Evolutionary conservation across 2,113 vertebrate species (phyloP).

Genomic region (Triplophysa dalaica): DNA sequence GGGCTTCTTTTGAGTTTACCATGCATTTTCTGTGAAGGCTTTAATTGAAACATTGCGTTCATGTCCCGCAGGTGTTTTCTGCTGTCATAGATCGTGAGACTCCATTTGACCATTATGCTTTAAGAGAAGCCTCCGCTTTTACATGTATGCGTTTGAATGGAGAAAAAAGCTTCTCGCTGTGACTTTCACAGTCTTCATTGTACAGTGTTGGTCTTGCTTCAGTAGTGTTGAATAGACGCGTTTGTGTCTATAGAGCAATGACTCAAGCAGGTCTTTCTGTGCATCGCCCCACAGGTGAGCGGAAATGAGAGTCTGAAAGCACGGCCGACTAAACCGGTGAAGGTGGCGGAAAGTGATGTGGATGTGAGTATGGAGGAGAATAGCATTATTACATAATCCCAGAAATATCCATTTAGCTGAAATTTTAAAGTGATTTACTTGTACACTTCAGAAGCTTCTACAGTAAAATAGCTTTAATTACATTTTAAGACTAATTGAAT

Average conservation of each 20-base stretch:
- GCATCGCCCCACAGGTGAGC: constrained; percentile 76
- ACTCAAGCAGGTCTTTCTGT: neutral
- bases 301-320: constrained; percentile 83
- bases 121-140: constrained; percentile 16
- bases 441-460: too few relatives aligned
- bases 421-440: too few relatives aligned
- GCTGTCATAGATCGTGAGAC: constrained; percentile 24
- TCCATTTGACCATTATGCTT: constrained; percentile 17
- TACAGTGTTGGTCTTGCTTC: constrained; percentile 14
- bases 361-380: constrained; percentile 81
- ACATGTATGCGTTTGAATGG: constrained; percentile 7
- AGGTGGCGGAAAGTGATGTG: constrained; percentile 90
- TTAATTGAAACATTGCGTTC: neutral
- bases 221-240: neutral
- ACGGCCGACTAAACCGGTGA: constrained; percentile 82
- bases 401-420: too few relatives aligned
- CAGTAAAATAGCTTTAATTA: too few relatives aligned
- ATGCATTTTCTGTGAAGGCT: constrained; percentile 10
- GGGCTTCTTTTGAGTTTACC: constrained; percentile 21
- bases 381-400: neutral
- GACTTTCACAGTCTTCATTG: constrained; percentile 24
- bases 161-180: constrained; percentile 17
- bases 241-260: constrained; percentile 1
- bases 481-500: too few relatives aligned
- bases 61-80: constrained; percentile 8